Percentiles rank a stretch among this genome's conserved stretches.
phyloP scores from a whole-genome alignment of 2,888 invertebrate species.

The Camptogramma bilineatum region DNA sequence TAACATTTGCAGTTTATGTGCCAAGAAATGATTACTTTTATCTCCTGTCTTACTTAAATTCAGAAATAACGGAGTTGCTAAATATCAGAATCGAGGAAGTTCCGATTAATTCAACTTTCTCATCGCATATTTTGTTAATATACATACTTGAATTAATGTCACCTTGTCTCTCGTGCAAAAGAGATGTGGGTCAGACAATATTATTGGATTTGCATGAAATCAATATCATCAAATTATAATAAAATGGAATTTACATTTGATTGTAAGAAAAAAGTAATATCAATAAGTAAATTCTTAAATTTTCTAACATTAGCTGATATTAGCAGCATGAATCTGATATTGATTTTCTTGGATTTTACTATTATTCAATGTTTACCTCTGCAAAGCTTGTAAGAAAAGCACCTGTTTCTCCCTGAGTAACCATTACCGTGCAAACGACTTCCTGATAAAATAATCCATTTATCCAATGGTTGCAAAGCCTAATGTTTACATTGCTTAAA shows the following conservation, averaged over 20 bases:
- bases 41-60: background rate
- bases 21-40: conserved; percentile 6
- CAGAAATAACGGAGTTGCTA: conserved; percentile 5
- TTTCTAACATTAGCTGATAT: no score
- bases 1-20: conserved; percentile 1
- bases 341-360: background rate
- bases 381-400: conserved; percentile 3
- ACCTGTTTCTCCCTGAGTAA: conserved; percentile 5
- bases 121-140: conserved; percentile 11
- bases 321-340: no score
- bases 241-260: background rate
- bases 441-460: conserved; percentile 13
- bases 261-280: no score
- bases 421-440: conserved; percentile 11
- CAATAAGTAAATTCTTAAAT: no score
- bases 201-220: conserved; percentile 1
- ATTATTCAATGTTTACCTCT: background rate
- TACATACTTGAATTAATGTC: conserved; percentile 6
- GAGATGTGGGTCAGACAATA: conserved; percentile 3
- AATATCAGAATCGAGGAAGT: conserved; percentile 3
- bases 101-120: conserved; percentile 19
- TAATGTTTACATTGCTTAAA: background rate
- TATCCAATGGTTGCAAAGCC: conserved; percentile 10
- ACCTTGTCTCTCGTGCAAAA: background rate
- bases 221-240: background rate